These are phyloP conservation scores for Subacronicta megacephala DNA, from an alignment of 2,888 invertebrate species.

Conservation along the genomic window DNA sequence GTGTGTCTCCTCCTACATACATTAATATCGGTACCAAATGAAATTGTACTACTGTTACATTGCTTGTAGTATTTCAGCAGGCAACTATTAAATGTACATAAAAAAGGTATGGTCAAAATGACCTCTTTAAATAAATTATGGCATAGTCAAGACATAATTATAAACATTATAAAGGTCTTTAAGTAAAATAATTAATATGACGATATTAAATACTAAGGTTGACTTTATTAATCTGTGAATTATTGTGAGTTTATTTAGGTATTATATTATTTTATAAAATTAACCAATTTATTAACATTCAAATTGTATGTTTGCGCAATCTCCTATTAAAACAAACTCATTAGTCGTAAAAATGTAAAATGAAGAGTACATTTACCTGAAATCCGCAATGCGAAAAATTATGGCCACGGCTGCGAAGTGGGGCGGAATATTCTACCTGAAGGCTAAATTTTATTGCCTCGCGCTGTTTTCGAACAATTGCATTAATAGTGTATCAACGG, in stretches of 20 bases:
- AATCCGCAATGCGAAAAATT: constrained; percentile 89
- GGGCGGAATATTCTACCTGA: constrained; percentile 84
- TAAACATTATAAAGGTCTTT: too few species aligned
- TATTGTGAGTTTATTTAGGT: too few species aligned
- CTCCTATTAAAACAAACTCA: constrained; percentile 59
- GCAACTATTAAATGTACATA: not conserved
- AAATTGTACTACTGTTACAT: constrained; percentile 13
- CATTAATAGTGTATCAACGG: constrained; percentile 88
- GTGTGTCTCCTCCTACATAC: too few species aligned
- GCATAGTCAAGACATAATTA: too few species aligned
- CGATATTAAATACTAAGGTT: too few species aligned
- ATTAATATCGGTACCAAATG: not conserved
- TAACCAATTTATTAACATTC: too few species aligned
- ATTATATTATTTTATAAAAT: too few species aligned
- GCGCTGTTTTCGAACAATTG: constrained; percentile 87
- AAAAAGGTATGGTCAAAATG: too few species aligned
- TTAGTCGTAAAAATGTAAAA: constrained; percentile 64
- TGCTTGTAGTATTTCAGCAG: constrained; percentile 29
- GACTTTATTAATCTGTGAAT: too few species aligned
- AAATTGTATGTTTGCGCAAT: constrained; percentile 10
- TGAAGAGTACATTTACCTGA: constrained; percentile 68
- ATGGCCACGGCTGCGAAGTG: constrained; percentile 80
- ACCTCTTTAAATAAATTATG: too few species aligned
- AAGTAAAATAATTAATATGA: too few species aligned
- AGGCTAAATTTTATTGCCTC: constrained; percentile 85